phyloP scores from a whole-genome alignment of 2,113 vertebrate genomes.

The Macaca mulatta region DNA sequence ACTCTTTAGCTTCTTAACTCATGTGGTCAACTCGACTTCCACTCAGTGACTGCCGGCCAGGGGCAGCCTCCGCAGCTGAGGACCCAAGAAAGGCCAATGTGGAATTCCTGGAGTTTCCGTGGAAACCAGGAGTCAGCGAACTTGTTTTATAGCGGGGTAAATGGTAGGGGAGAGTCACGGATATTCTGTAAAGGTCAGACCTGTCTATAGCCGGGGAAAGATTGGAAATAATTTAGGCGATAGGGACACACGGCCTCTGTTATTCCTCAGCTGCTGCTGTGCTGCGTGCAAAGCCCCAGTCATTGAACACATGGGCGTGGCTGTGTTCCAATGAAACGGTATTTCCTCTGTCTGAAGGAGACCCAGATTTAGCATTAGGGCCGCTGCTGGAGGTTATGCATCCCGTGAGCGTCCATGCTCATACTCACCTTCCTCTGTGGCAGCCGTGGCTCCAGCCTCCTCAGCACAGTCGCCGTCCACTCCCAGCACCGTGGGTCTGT shows the following conservation, averaged over 20 bases:
- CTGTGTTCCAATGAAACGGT: neutral
- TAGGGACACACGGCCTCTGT: accelerated
- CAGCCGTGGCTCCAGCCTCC: accelerated
- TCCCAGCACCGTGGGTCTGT: accelerated
- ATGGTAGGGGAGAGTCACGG: accelerated
- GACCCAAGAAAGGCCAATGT: accelerated
- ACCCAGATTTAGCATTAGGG: no score
- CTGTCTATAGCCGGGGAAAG: accelerated
- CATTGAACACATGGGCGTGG: accelerated
- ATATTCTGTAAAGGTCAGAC: accelerated
- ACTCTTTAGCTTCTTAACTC: no score
- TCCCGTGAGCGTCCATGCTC: accelerated
- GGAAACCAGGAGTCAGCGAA: no score
- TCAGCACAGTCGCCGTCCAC: accelerated
- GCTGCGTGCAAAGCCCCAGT: accelerated
- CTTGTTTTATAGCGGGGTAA: accelerated
- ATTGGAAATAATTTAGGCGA: no score
- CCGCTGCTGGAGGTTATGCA: accelerated
- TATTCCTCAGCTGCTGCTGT: accelerated
- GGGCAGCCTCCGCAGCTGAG: accelerated
- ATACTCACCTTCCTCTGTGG: neutral
- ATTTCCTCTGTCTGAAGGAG: accelerated
- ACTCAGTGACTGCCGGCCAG: accelerated
- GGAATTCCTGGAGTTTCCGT: neutral
- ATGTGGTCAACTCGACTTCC: accelerated